Percentiles rank a stretch among this genome's conserved stretches.
phyloP scores from a whole-genome alignment of 2,888 invertebrate species.

The Ophioninae sp. region DNA sequence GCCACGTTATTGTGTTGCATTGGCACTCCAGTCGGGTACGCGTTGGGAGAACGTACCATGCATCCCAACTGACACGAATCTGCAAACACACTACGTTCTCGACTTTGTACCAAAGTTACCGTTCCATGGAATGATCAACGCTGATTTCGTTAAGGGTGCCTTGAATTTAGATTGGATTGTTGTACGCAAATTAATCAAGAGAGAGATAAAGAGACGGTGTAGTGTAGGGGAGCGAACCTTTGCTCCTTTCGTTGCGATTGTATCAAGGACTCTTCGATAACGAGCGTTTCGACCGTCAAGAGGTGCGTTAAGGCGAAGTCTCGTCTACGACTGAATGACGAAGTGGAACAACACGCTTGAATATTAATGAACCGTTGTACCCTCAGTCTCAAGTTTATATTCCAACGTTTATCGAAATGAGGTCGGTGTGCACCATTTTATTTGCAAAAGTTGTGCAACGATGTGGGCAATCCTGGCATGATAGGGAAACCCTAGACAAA shows the following conservation, averaged over 20 bases:
- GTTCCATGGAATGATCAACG: slow-evolving; percentile 13
- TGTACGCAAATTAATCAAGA: slow-evolving; percentile 39
- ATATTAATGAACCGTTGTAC: not conserved
- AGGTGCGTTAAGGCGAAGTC: slow-evolving; percentile 16
- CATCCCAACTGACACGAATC: not conserved
- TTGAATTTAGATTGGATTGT: slow-evolving; percentile 4
- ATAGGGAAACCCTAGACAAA: no score
- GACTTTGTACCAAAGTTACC: slow-evolving; percentile 9
- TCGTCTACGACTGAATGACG: slow-evolving; percentile 14
- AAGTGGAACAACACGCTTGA: not conserved
- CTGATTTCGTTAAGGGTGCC: slow-evolving; percentile 33
- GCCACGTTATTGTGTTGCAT: not conserved
- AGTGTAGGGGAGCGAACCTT: not conserved
- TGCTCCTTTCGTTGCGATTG: slow-evolving; percentile 27
- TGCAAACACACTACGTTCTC: not conserved
- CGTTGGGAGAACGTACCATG: not conserved
- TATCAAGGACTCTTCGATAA: slow-evolving; percentile 47
- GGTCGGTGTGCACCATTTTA: not conserved
- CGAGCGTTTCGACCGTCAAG: slow-evolving; percentile 31
- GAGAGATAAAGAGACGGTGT: not conserved
- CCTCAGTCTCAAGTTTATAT: not conserved
- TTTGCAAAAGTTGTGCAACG: not conserved
- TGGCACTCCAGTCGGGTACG: slow-evolving; percentile 9
- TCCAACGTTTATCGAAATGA: not conserved
- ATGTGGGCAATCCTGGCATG: no score